Evolutionary conservation across 2,888 invertebrate species (phyloP).

Genomic region (Sussaba pulchella): DNA sequence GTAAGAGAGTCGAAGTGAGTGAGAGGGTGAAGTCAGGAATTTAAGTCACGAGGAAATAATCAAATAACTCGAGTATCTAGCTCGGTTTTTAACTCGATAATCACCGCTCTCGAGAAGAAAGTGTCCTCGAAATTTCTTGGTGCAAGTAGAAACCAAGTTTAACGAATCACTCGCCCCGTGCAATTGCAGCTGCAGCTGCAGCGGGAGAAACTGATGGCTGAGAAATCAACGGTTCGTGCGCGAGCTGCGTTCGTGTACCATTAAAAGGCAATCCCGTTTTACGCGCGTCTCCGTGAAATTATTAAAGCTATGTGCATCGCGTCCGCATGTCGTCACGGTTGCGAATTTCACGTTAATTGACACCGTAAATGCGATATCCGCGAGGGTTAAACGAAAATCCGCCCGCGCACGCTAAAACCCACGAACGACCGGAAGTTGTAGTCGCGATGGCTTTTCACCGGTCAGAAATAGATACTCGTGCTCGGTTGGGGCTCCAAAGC

Average conservation of each 20-base stretch:
- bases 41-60: constrained; percentile 72
- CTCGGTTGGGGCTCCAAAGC: not conserved
- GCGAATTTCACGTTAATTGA: constrained; percentile 35
- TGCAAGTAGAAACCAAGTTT: constrained; percentile 61
- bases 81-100: constrained; percentile 70
- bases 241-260: constrained; percentile 59
- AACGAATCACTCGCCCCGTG: constrained; percentile 69
- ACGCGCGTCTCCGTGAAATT: constrained; percentile 60
- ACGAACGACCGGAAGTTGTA: constrained; percentile 18
- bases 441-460: constrained; percentile 22
- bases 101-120: constrained; percentile 72
- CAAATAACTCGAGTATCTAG: constrained; percentile 65
- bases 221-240: constrained; percentile 2
- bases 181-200: constrained; percentile 15
- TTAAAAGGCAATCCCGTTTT: constrained; percentile 71
- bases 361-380: constrained; percentile 25
- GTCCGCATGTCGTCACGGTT: not conserved
- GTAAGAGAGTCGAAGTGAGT: constrained; percentile 3
- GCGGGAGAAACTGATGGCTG: not conserved
- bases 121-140: constrained; percentile 62
- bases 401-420: no score
- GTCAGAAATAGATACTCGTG: constrained; percentile 14
- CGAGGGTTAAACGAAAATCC: constrained; percentile 13
- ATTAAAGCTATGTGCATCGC: constrained; percentile 28
- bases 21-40: constrained; percentile 27